Percentiles rank a stretch among this genome's conserved stretches.
Evolutionary conservation across 2,888 invertebrate genomes (phyloP).

Genomic region (Cotesia congregata): DNA sequence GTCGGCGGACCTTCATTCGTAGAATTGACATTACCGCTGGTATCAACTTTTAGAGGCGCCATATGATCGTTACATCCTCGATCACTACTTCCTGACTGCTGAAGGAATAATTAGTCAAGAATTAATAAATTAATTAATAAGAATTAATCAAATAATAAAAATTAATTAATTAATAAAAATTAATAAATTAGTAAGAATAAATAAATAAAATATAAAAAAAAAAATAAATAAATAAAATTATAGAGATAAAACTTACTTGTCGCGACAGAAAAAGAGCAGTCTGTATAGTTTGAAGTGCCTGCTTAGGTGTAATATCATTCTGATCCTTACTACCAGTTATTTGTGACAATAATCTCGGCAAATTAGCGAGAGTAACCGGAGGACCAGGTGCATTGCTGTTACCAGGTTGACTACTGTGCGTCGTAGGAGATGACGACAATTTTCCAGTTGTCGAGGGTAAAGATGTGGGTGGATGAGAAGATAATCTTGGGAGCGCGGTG

Average conservation of each 20-base stretch:
- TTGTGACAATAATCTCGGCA: slow-evolving; percentile 72
- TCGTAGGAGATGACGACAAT: slow-evolving; percentile 59
- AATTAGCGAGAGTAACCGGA: slow-evolving; percentile 70
- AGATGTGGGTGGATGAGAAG: slow-evolving; percentile 72
- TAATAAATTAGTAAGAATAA: neutral
- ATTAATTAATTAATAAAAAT: neutral
- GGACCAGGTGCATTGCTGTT: slow-evolving; percentile 68
- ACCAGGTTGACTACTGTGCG: slow-evolving; percentile 53
- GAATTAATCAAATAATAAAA: too few species aligned
- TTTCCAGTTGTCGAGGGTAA: slow-evolving; percentile 61
- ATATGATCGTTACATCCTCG: slow-evolving; percentile 64
- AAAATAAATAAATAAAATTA: neutral
- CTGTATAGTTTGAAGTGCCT: slow-evolving; percentile 74
- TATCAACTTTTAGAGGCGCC: slow-evolving; percentile 73
- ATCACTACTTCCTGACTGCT: slow-evolving; percentile 63
- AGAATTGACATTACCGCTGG: slow-evolving; percentile 64
- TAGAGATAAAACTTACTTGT: slow-evolving; percentile 59
- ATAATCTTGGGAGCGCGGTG: slow-evolving; percentile 77
- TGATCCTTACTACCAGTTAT: slow-evolving; percentile 71
- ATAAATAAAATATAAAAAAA: too few species aligned
- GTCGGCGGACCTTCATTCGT: slow-evolving; percentile 79
- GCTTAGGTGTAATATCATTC: slow-evolving; percentile 72
- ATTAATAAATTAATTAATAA: neutral
- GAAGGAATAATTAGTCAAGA: slow-evolving; percentile 29
- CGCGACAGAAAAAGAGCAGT: slow-evolving; percentile 67